Conservation (phyloP, 2,888 invertebrate species). For the Diarsia dahlii region DNA sequence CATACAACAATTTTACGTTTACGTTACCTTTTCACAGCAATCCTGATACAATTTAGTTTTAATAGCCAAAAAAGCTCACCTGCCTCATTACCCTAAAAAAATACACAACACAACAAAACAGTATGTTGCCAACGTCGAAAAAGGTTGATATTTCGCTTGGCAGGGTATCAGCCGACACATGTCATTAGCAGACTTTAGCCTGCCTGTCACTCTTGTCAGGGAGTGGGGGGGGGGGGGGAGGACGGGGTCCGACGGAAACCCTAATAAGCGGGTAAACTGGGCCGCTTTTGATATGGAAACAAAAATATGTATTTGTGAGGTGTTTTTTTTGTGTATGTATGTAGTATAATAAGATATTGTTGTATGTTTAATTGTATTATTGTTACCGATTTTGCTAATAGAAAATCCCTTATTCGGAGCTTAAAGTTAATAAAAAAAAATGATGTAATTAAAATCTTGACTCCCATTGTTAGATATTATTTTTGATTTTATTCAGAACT, state of each 20-base stretch:
- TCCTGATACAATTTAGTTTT: not conserved
- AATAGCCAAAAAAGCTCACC: not conserved
- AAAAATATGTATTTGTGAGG: conserved; percentile 11
- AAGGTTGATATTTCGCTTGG: conserved; percentile 29
- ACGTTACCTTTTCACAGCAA: no score
- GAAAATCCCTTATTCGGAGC: not conserved
- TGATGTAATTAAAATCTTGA: no score
- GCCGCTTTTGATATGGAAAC: conserved; percentile 22
- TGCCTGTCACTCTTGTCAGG: conserved; percentile 29
- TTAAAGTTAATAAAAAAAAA: not conserved
- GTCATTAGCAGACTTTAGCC: conserved; percentile 47
- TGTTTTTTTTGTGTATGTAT: not conserved
- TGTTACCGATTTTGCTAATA: not conserved
- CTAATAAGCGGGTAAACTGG: conserved; percentile 17
- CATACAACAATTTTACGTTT: no score
- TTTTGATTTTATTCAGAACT: no score
- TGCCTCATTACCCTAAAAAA: conserved; percentile 27
- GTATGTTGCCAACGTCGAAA: conserved; percentile 1
- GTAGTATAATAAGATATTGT: no score
- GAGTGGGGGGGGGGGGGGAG: not conserved
- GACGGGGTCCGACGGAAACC: conserved; percentile 10
- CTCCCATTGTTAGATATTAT: no score
- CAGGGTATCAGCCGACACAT: conserved; percentile 41
- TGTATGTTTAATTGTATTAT: no score
- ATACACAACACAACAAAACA: conserved; percentile 1